Evolutionary conservation across 2,797 vertebrate species (phyloP).

Genomic region (Gambusia yucatana): DNA sequence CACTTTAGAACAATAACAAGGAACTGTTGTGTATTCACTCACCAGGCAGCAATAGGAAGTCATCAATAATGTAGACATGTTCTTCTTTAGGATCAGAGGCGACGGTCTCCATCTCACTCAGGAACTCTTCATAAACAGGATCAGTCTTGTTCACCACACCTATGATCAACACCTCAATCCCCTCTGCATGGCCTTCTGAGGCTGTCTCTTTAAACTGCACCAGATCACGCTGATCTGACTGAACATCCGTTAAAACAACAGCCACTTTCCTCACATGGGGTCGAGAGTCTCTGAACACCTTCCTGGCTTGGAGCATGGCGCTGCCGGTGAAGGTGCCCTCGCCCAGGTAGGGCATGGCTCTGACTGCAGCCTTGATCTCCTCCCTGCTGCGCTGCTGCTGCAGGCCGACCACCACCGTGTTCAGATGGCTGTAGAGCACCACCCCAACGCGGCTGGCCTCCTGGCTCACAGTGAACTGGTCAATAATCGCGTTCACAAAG

Average conservation of each 20-base stretch:
- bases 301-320: conserved; percentile 80
- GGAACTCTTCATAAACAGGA: conserved; percentile 76
- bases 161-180: conserved; percentile 85
- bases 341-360: conserved; percentile 86
- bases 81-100: conserved; percentile 84
- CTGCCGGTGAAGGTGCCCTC: conserved; percentile 88
- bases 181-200: conserved; percentile 58
- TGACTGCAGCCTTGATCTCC: conserved; percentile 75
- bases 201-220: conserved; percentile 73
- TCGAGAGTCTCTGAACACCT: conserved; percentile 75
- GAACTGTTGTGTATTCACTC: conserved; percentile 4
- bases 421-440: conserved; percentile 87
- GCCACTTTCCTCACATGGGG: conserved; percentile 82
- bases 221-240: conserved; percentile 79
- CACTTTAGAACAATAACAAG: not conserved
- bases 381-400: conserved; percentile 76
- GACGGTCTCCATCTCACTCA: conserved; percentile 84
- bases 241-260: conserved; percentile 86
- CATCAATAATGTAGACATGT: conserved; percentile 84
- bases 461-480: conserved; percentile 72
- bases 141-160: conserved; percentile 83
- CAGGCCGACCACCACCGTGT: conserved; percentile 80
- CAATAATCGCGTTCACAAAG: conserved; percentile 84
- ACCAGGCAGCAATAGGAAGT: conserved; percentile 80
- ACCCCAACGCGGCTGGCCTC: conserved; percentile 79